A percentile compares a stretch with the other conserved stretches of the same genome.
phyloP scores from a whole-genome alignment of 2,113 vertebrate genomes.

The Arenaria interpres region DNA sequence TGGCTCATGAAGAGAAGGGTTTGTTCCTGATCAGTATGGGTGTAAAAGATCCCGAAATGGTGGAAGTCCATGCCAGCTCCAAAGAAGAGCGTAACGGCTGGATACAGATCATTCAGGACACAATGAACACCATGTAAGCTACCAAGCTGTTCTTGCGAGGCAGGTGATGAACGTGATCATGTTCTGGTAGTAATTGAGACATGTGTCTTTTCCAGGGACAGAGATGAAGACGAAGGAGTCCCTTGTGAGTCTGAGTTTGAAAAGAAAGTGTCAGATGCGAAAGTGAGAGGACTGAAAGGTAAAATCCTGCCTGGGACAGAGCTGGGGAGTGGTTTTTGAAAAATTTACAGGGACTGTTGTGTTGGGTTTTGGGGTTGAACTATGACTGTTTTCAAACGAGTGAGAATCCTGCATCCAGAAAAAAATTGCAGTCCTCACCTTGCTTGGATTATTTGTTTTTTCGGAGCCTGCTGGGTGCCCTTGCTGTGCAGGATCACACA shows the following conservation, averaged over 20 bases:
- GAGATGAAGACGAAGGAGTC: slow-evolving; percentile 95
- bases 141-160: not conserved
- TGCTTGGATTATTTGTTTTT: not conserved
- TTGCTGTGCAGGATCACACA: not conserved
- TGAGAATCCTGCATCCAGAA: not conserved
- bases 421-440: not conserved
- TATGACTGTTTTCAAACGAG: not conserved
- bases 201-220: slow-evolving; percentile 78
- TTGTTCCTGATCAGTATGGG: slow-evolving; percentile 95
- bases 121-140: slow-evolving; percentile 90
- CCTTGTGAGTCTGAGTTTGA: slow-evolving; percentile 96
- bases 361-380: not conserved
- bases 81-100: slow-evolving; percentile 93
- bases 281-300: slow-evolving; percentile 93
- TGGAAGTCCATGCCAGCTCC: slow-evolving; percentile 90
- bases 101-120: slow-evolving; percentile 91
- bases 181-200: not conserved
- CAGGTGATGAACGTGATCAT: fast-evolving
- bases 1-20: slow-evolving; percentile 95
- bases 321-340: not conserved
- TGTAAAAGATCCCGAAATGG: slow-evolving; percentile 90
- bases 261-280: slow-evolving; percentile 85
- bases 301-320: not conserved
- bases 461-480: not conserved
- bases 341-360: not conserved